Evolutionary conservation across 2,888 invertebrate genomes (phyloP).

Genomic region (Anthophora plumipes): DNA sequence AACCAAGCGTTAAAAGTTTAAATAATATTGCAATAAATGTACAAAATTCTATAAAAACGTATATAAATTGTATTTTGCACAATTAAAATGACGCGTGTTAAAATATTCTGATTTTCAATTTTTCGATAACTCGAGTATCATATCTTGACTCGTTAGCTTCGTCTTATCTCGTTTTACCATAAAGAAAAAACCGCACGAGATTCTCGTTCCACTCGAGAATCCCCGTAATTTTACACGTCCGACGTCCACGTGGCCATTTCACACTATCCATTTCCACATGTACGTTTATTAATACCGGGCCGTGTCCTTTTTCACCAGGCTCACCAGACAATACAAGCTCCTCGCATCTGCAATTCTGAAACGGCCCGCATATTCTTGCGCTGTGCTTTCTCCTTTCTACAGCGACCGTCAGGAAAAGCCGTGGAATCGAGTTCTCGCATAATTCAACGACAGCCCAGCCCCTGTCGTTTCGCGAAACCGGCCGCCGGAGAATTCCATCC

Average conservation of each 20-base stretch:
- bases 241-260: background rate
- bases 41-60: too few species aligned
- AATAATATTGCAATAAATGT: too few species aligned
- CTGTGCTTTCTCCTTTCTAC: background rate
- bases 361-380: background rate
- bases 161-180: too few species aligned
- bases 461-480: conserved; percentile 36
- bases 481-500: conserved; percentile 41
- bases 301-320: background rate
- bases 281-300: background rate
- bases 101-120: too few species aligned
- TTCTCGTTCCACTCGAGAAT: background rate
- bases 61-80: too few species aligned
- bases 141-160: too few species aligned
- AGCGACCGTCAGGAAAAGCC: conserved; percentile 15
- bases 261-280: background rate
- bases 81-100: too few species aligned
- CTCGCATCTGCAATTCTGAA: background rate
- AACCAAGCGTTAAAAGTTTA: too few species aligned
- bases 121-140: too few species aligned
- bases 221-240: too few species aligned
- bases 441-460: conserved; percentile 52
- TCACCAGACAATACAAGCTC: background rate
- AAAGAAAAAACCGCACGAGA: too few species aligned
- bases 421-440: conserved; percentile 45